Percentiles rank a stretch among this genome's conserved stretches.
Conservation (phyloP, 1,140 invertebrate species). For the Drosophila melanica region DNA sequence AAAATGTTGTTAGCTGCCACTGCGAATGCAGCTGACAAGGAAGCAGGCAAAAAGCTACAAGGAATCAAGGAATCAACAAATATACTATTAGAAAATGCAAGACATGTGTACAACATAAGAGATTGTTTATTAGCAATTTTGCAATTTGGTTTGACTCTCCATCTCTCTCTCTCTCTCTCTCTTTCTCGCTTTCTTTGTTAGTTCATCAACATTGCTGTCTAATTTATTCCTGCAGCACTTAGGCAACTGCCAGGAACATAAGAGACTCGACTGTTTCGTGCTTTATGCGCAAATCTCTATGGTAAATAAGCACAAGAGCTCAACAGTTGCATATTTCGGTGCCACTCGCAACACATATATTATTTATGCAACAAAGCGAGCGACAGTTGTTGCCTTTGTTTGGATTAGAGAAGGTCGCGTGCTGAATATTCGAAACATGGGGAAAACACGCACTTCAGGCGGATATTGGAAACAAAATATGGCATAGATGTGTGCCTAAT, state of each 20-base stretch:
- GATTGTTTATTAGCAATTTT: constrained; percentile 37
- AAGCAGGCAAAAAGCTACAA: not conserved
- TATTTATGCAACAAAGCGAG: constrained; percentile 26
- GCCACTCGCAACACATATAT: constrained; percentile 9
- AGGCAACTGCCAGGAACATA: constrained; percentile 1
- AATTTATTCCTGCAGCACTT: constrained; percentile 19
- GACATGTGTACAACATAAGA: constrained; percentile 22
- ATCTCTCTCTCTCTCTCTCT: not conserved
- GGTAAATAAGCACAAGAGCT: constrained; percentile 2
- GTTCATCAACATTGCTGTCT: not conserved
- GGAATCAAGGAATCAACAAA: not conserved
- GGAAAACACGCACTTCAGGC: too few species aligned
- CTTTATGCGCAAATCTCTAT: constrained; percentile 1
- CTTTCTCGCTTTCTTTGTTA: not conserved
- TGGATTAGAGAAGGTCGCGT: not conserved
- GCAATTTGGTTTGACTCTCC: constrained; percentile 1
- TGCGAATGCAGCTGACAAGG: constrained; percentile 11
- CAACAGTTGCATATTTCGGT: constrained; percentile 11
- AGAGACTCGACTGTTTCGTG: not conserved
- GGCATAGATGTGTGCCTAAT: too few species aligned
- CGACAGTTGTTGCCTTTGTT: constrained; percentile 7
- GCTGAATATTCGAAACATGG: not conserved
- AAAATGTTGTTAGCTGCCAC: constrained; percentile 34
- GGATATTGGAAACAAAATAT: too few species aligned
- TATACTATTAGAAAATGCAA: constrained; percentile 11